These are phyloP conservation scores for Drosophila pallidifrons DNA, from an alignment of 1,140 invertebrate genomes.

Conservation along the genomic window DNA sequence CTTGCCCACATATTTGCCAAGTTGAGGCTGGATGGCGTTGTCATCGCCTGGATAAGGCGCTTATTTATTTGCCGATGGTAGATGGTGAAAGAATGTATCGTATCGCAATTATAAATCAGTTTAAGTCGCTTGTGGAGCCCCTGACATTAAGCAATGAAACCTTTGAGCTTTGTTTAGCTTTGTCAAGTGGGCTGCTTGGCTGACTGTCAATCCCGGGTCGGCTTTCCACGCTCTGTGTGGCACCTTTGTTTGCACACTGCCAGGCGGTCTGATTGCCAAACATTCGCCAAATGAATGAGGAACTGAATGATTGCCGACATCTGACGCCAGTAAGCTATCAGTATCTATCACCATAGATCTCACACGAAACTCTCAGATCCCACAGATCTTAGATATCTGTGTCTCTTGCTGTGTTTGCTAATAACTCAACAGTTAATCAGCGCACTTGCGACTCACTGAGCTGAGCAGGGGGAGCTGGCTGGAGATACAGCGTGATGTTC, in stretches of 20 bases:
- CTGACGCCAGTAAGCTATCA: slow-evolving; percentile 14
- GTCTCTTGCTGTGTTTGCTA: slow-evolving; percentile 69
- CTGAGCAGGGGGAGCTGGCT: background rate
- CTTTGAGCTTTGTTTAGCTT: slow-evolving; percentile 79
- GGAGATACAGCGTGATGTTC: slow-evolving; percentile 61
- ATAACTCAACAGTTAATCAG: slow-evolving; percentile 82
- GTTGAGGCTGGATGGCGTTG: slow-evolving; percentile 42
- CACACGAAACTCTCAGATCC: slow-evolving; percentile 30
- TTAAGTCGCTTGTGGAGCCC: slow-evolving; percentile 65
- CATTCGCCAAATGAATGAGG: slow-evolving; percentile 53
- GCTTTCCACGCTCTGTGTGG: slow-evolving; percentile 75
- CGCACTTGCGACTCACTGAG: slow-evolving; percentile 9
- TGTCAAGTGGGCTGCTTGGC: slow-evolving; percentile 67
- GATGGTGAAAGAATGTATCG: slow-evolving; percentile 50
- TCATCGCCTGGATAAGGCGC: slow-evolving; percentile 77
- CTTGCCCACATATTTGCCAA: slow-evolving; percentile 58
- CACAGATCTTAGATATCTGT: slow-evolving; percentile 48
- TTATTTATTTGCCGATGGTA: slow-evolving; percentile 74
- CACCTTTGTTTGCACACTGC: slow-evolving; percentile 75
- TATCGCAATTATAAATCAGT: slow-evolving; percentile 81
- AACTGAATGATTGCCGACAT: slow-evolving; percentile 69
- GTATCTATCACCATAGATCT: slow-evolving; percentile 40
- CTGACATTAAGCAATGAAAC: slow-evolving; percentile 82
- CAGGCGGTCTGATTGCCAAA: slow-evolving; percentile 68
- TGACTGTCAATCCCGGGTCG: slow-evolving; percentile 67